Evolutionary conservation across 2,113 vertebrate genomes (phyloP).

Genomic region (Bos taurus): DNA sequence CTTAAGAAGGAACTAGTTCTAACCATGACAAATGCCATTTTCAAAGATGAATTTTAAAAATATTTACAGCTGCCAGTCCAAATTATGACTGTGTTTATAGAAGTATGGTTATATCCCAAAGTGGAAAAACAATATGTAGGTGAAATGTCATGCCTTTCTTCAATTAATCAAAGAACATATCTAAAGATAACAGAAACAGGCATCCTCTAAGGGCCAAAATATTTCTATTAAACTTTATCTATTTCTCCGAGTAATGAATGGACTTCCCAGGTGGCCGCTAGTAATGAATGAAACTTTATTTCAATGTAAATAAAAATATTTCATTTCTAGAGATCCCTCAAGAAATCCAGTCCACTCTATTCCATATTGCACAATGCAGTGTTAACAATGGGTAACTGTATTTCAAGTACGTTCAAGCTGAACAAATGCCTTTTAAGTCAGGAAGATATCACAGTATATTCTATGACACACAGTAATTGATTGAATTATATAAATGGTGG

Average conservation of each 20-base stretch:
- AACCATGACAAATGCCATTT: slow-evolving; percentile 51
- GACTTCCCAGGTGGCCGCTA: background rate
- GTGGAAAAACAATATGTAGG: background rate
- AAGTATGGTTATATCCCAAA: slow-evolving; percentile 30
- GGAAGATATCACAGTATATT: background rate
- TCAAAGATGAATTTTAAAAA: slow-evolving; percentile 63
- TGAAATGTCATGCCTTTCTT: background rate
- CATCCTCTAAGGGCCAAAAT: background rate
- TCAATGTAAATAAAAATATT: background rate
- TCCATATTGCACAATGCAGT: accelerated
- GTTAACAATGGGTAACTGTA: background rate
- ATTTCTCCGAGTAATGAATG: background rate
- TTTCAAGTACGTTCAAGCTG: background rate
- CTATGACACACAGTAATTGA: background rate
- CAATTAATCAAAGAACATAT: background rate
- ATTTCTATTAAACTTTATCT: background rate
- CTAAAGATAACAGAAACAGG: background rate
- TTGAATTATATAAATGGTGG: background rate
- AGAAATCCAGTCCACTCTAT: background rate
- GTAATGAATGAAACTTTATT: background rate
- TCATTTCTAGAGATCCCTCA: background rate
- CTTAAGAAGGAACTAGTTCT: slow-evolving; percentile 64
- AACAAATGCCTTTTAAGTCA: background rate
- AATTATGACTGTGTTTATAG: slow-evolving; percentile 31
- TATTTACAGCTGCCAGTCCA: slow-evolving; percentile 66